phyloP scores from a whole-genome alignment of 2,888 invertebrate genomes.

The Synergus umbraculus region DNA sequence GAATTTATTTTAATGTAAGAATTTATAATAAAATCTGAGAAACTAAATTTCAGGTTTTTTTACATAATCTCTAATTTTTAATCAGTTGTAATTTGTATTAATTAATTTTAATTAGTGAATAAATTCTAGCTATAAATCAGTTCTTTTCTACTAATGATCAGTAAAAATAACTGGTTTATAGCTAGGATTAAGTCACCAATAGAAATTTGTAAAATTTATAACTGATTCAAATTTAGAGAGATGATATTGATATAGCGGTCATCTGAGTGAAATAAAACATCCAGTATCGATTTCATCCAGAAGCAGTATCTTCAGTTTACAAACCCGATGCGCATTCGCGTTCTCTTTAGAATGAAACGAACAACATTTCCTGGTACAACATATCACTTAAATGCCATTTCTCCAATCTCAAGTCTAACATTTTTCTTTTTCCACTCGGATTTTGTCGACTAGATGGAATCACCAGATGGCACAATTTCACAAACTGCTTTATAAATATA shows the following conservation, averaged over 20 bases:
- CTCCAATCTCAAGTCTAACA: constrained; percentile 17
- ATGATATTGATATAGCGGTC: background rate
- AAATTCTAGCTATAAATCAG: too few relatives aligned
- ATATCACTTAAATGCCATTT: constrained; percentile 27
- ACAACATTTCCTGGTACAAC: constrained; percentile 18
- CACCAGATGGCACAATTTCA: constrained; percentile 21
- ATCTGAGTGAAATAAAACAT: constrained; percentile 19
- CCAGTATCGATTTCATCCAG: constrained; percentile 9
- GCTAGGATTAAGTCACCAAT: too few relatives aligned
- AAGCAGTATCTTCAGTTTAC: constrained; percentile 12
- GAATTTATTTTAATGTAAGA: too few relatives aligned
- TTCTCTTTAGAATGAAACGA: constrained; percentile 15
- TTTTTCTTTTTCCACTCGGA: background rate
- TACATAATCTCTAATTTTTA: too few relatives aligned
- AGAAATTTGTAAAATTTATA: too few relatives aligned
- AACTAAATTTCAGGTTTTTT: background rate
- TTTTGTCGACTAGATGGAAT: constrained; percentile 8
- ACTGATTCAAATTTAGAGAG: too few relatives aligned
- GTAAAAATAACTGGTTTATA: too few relatives aligned
- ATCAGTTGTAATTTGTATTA: too few relatives aligned
- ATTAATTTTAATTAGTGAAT: too few relatives aligned
- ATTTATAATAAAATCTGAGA: background rate
- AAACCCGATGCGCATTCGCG: background rate
- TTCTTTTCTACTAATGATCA: too few relatives aligned
- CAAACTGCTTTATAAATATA: constrained; percentile 9